Evolutionary conservation across 2,797 vertebrate species (phyloP).

Genomic region (Microhierax caerulescens): DNA sequence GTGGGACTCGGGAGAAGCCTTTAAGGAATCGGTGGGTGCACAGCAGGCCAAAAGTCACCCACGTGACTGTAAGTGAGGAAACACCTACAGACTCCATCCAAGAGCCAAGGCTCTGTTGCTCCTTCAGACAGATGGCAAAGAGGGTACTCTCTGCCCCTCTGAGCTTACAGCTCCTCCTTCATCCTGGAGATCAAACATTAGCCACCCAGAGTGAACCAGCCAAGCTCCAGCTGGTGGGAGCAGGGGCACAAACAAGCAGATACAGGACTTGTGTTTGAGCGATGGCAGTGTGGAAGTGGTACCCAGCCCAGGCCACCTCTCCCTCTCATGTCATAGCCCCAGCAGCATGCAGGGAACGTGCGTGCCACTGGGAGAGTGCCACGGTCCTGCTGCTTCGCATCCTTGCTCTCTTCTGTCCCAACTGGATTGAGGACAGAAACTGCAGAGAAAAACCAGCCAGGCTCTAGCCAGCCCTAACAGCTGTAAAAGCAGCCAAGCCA

Average conservation of each 20-base stretch:
- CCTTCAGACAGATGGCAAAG: background rate
- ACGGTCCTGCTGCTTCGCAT: background rate
- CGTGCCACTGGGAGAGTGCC: background rate
- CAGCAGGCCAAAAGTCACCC: background rate
- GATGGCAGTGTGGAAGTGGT: accelerated
- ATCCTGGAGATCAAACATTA: background rate
- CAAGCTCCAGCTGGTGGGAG: background rate
- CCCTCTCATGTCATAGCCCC: accelerated
- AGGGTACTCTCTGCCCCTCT: background rate
- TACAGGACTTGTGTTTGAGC: background rate
- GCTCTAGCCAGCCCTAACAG: background rate
- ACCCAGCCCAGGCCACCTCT: background rate
- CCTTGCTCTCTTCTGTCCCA: background rate
- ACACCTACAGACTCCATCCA: background rate
- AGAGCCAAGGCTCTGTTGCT: background rate
- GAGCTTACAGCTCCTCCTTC: background rate
- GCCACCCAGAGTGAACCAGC: background rate
- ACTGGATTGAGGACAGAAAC: background rate
- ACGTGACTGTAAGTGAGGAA: accelerated
- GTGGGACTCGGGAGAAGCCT: background rate
- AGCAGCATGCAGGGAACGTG: accelerated
- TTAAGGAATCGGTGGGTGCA: background rate
- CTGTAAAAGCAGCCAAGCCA: background rate
- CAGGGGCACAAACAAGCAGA: background rate
- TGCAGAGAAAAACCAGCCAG: background rate